phyloP scores from a whole-genome alignment of 2,113 vertebrate species.

The Spheniscus mendiculus region DNA sequence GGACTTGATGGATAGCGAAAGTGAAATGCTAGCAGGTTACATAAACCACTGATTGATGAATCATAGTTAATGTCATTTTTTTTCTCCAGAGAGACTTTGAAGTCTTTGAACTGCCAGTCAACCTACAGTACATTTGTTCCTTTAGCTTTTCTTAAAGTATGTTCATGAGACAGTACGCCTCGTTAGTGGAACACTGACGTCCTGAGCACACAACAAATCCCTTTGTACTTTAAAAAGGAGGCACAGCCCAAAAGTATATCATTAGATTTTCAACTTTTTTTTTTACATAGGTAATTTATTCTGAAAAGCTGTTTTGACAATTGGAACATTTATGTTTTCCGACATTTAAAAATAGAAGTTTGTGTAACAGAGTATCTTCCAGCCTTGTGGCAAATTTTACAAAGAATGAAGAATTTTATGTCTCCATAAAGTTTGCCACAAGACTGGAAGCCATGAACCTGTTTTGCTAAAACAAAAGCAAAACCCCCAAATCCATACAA shows the following conservation, averaged over 20 bases:
- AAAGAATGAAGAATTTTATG: neutral
- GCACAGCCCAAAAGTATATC: neutral
- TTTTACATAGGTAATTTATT: neutral
- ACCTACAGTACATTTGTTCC: neutral
- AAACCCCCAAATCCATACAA: neutral
- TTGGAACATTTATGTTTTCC: neutral
- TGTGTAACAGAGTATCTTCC: neutral
- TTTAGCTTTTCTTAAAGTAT: neutral
- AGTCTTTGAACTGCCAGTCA: conserved; percentile 60
- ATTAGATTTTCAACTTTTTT: neutral
- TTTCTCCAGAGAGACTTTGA: conserved; percentile 27
- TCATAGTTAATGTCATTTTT: conserved; percentile 48
- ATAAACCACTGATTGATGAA: conserved; percentile 64
- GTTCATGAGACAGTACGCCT: neutral
- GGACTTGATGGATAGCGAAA: conserved; percentile 1
- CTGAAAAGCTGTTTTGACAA: neutral
- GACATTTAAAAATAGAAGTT: neutral
- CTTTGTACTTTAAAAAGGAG: neutral
- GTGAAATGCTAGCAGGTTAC: conserved; percentile 45
- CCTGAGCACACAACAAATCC: neutral
- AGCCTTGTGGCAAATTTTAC: neutral
- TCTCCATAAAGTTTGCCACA: neutral
- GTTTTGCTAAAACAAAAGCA: neutral
- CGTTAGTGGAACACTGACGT: neutral
- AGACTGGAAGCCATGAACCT: neutral